Evolutionary conservation across 2,113 vertebrate species (phyloP), one percentile per base, ranked within the genome.

Genomic region (Fregata magnificens): DNA sequence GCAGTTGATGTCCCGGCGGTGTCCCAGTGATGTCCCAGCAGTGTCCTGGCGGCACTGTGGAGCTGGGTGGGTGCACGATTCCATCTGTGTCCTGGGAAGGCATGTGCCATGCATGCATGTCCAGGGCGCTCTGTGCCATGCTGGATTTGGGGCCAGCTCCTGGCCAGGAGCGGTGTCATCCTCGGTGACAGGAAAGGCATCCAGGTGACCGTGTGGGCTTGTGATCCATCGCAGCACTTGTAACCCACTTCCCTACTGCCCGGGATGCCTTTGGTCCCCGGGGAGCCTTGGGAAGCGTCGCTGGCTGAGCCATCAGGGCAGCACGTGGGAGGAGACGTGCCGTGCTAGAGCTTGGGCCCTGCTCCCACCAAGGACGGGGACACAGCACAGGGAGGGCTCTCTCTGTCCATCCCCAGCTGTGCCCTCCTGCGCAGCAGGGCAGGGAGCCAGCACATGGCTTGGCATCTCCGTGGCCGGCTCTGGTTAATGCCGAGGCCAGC

Each of bases 221-320:
- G 72, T 62, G 44, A 96, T 90, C 70, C 49, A 2, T 2, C 4
- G 1, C 92, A 84, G 95, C 36, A 3, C 73, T 93, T 62, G 26
- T 96, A 82, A 96, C 96, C 96, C 92, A 93, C 90, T 97, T 95
- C 96, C 93, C 95, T 95, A 90, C 91, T 97, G 93, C 96, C 95
- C 4, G 14, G 36, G 40, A 82, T 91, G 66, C 86, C 49, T 42
- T 47, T 5, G 29, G 89, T 91, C 91, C 91, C 78, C 0, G 0
- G 34, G 56, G 95, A 91, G 71, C 53, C 91, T 80, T 1, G 1
- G 71, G 86, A 72, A 86, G 86, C 29, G 3, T 83, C 2, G 15
- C 88, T 88, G 88, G 11, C 88, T 78, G 84, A 84, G 72, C 82
- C 21, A 0, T 55, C 59, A 40, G 49, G n/a, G 29, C 83, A 42